Evolutionary conservation across 1,140 invertebrate genomes (phyloP), one percentile per base, ranked within the genome.

Genomic region (Dendrolimus kikuchii): DNA sequence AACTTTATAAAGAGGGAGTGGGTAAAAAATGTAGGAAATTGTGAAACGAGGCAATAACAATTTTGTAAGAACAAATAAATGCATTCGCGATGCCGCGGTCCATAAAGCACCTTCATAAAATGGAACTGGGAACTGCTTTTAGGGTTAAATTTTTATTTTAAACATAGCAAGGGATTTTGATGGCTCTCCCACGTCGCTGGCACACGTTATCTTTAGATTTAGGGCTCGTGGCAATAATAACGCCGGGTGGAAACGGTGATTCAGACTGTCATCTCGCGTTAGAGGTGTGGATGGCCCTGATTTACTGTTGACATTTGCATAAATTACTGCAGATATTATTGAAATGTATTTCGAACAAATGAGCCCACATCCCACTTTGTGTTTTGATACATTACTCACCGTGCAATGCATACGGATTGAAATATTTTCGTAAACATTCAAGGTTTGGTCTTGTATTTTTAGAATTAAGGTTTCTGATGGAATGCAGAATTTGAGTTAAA

Each of bases 121-220:
- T 57, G 67, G 54, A 71, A 73, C 64, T 71, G 73, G 67, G 54
- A 71, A 73, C 64, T 71, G 73, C 60, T 66, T 62, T 79, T 72
- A 73, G 66, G 66, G 69, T 86, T 76, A 81, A 79, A 86, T 81
- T 86, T 83, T 86, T 83, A 86, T 86, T 86, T 86, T 86, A 86
- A 86, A 86, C 81, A 86, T 86, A 76, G 81, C 60, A 72, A 79
- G 78, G 81, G 81, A 81, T 74, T 79, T 73, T 77, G 71, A 77
- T 77, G 73, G 81, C 72, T 71, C 68, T 70, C 68, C 64, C 62
- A 75, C 59, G 81, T 74, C 74, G 73, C 58, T 62, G 42, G 49
- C 57, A 48, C 63, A 57, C 74, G 69, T 81, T 83, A 81, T 75
- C 71, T 77, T 70, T 67, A 81, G 81, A 85, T 83, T 85, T 85